A percentile compares a stretch with the other conserved stretches of the same genome.
Conservation (phyloP, 2,113 vertebrate species). For the Xiphorhynchus elegans region DNA sequence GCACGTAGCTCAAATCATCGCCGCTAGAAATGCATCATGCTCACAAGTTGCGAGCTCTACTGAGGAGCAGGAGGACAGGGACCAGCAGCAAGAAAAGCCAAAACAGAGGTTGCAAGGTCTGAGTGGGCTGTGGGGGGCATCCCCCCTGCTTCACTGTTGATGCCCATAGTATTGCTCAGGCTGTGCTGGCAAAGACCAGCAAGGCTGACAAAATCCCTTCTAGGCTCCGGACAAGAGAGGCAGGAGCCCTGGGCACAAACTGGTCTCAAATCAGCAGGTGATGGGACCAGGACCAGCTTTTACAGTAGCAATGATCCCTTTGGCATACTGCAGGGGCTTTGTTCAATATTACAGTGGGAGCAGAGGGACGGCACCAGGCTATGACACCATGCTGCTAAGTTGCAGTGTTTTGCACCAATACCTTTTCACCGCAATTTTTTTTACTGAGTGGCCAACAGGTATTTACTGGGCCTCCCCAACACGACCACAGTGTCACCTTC, state of each 20-base stretch:
- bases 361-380: not conserved
- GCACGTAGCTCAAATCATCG: not conserved
- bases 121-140: not conserved
- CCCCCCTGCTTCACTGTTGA: accelerated
- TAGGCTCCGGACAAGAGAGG: not conserved
- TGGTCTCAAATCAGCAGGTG: not conserved
- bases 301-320: not conserved
- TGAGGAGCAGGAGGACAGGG: not conserved
- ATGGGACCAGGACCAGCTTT: not conserved
- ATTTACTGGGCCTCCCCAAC: not conserved
- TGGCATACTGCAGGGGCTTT: not conserved
- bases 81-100: not conserved
- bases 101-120: not conserved
- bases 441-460: not conserved
- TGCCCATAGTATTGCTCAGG: not conserved
- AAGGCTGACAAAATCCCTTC: not conserved
- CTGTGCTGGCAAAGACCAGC: not conserved
- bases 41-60: not conserved
- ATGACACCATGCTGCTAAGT: not conserved
- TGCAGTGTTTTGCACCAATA: not conserved
- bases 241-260: not conserved
- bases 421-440: not conserved
- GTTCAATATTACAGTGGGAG: not conserved
- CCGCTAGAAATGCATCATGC: not conserved
- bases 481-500: not conserved